Evolutionary conservation across 2,113 vertebrate species (phyloP).

Genomic region (Canis aureus): DNA sequence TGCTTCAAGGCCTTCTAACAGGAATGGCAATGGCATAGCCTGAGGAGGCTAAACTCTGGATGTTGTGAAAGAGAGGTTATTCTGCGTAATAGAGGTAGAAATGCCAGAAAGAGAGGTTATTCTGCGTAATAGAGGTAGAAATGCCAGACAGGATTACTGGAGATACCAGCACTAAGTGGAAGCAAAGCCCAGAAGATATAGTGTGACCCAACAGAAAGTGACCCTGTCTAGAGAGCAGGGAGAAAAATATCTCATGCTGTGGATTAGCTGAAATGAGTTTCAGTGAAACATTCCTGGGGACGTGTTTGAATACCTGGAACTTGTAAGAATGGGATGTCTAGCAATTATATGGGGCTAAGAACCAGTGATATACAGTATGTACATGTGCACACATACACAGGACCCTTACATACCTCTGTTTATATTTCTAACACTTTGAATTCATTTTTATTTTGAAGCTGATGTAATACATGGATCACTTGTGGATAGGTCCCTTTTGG

Average conservation of each 20-base stretch:
- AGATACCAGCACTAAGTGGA: background rate
- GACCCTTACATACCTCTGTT: background rate
- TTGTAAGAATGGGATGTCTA: background rate
- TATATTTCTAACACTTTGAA: background rate
- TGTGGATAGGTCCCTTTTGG: background rate
- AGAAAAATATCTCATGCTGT: background rate
- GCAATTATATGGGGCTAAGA: background rate
- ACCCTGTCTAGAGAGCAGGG: background rate
- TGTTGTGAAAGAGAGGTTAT: background rate
- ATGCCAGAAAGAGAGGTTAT: background rate
- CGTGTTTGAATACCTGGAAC: background rate
- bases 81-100: rapidly evolving
- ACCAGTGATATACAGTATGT: background rate
- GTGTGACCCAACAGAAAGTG: too few relatives aligned
- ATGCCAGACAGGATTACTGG: background rate
- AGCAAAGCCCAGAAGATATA: background rate
- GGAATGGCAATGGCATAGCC: too few relatives aligned
- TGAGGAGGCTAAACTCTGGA: background rate
- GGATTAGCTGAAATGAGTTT: background rate
- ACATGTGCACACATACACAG: rapidly evolving
- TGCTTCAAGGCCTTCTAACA: background rate
- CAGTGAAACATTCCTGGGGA: background rate
- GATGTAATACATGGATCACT: background rate
- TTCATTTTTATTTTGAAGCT: background rate
- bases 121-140: background rate